Percentiles rank a stretch among this genome's conserved stretches.
These are phyloP conservation scores for Cantharis rufa DNA, from an alignment of 2,888 invertebrate species.

Conservation along the genomic window DNA sequence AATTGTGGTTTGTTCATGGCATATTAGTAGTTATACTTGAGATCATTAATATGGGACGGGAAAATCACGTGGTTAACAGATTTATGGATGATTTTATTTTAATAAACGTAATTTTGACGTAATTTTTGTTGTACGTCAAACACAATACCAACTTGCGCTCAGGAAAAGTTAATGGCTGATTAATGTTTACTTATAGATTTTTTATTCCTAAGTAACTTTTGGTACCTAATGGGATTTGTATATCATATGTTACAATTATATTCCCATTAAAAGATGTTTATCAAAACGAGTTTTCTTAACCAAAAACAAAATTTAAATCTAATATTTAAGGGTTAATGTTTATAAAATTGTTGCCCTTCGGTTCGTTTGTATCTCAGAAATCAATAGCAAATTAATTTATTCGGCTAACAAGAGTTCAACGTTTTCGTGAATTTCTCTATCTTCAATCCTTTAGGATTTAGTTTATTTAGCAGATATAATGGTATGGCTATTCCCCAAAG, in stretches of 20 bases:
- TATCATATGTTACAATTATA: slow-evolving; percentile 11
- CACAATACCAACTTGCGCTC: neutral
- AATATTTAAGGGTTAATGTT: neutral
- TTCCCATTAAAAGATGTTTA: slow-evolving; percentile 19
- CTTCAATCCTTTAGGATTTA: neutral
- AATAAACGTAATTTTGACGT: neutral
- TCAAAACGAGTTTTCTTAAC: neutral
- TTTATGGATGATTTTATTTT: neutral
- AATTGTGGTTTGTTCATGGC: neutral
- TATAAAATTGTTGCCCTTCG: neutral
- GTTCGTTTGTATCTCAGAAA: neutral
- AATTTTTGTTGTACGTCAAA: neutral
- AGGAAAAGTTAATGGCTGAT: neutral
- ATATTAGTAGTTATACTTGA: slow-evolving; percentile 2
- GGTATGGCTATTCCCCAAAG: neutral
- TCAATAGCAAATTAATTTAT: neutral
- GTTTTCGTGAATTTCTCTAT: neutral
- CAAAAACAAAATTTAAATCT: neutral
- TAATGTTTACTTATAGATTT: neutral
- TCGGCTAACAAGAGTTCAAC: neutral
- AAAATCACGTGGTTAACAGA: slow-evolving; percentile 11
- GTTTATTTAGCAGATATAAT: neutral
- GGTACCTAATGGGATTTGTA: neutral
- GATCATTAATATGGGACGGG: slow-evolving; percentile 18
- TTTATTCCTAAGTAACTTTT: neutral